Percentiles rank a stretch among this genome's conserved stretches.
Conservation (phyloP, 2,888 invertebrate species). For the Erpobdella octoculata region DNA sequence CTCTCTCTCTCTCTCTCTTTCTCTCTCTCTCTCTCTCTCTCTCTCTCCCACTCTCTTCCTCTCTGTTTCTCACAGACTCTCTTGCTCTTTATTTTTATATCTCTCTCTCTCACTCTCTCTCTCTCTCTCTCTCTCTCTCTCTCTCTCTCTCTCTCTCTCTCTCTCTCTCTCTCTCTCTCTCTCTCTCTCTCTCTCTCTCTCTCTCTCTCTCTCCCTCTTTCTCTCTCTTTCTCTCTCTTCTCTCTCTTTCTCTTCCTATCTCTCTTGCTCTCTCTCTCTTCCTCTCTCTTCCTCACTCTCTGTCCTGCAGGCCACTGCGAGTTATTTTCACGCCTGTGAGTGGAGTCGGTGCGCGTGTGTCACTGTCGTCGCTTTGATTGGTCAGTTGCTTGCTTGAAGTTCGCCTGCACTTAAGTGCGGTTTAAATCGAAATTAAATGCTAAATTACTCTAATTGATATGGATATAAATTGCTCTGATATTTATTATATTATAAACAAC, state of each 20-base stretch:
- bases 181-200: slow-evolving; percentile 19
- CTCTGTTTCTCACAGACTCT: background rate
- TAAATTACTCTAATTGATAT: no score
- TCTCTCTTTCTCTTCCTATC: background rate
- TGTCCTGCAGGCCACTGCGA: no score
- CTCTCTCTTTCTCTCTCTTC: background rate
- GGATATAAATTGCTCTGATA: no score
- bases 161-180: slow-evolving; percentile 27
- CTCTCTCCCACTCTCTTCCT: slow-evolving; percentile 25
- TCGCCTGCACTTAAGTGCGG: no score
- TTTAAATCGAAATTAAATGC: no score
- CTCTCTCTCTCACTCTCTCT: no score
- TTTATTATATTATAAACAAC: no score
- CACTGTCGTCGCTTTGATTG: no score
- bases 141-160: slow-evolving; percentile 21
- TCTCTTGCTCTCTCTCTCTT: background rate
- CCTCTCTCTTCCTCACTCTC: background rate
- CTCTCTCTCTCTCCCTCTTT: background rate
- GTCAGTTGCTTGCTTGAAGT: no score
- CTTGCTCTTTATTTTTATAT: no score
- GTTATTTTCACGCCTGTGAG: no score
- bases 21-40: slow-evolving; percentile 27
- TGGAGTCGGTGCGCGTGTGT: no score
- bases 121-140: background rate
- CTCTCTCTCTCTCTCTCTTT: background rate